Conservation (phyloP, 1,140 invertebrate genomes). For the Philaenus spumarius region DNA sequence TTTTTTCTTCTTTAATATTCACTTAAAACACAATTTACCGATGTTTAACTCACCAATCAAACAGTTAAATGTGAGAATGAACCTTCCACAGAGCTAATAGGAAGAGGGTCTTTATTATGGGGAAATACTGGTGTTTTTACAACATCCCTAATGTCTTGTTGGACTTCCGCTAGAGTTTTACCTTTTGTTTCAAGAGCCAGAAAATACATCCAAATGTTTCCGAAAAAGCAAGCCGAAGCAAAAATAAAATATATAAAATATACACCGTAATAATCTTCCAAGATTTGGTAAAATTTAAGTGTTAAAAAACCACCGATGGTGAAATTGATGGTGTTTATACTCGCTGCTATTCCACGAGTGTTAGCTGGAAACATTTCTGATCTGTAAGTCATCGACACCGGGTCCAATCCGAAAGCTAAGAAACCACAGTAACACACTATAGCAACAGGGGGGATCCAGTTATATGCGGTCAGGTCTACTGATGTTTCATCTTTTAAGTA, state of each 20-base stretch:
- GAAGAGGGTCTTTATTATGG: too few relatives aligned
- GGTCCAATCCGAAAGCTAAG: constrained; percentile 24
- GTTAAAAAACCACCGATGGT: constrained; percentile 15
- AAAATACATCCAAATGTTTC: constrained; percentile 15
- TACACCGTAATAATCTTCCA: constrained; percentile 15
- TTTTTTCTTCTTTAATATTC: too few relatives aligned
- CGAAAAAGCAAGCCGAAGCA: constrained; percentile 13
- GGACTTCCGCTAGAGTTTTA: constrained; percentile 22
- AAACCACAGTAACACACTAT: constrained; percentile 9
- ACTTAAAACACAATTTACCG: too few relatives aligned
- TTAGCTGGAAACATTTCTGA: constrained; percentile 14
- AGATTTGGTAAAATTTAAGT: constrained; percentile 22
- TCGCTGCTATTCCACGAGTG: constrained; percentile 5
- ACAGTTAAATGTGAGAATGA: too few relatives aligned
- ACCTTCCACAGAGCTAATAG: too few relatives aligned
- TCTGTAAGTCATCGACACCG: constrained; percentile 18
- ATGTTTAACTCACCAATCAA: too few relatives aligned
- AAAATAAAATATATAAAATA: constrained; percentile 21
- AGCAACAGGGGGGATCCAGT: not conserved
- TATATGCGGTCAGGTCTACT: not conserved
- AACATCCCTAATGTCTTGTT: not conserved
- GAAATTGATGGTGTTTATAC: not conserved
- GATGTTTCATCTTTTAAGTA: not conserved
- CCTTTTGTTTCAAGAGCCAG: constrained; percentile 18
- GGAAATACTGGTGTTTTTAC: too few relatives aligned